Percentiles rank a stretch among this genome's conserved stretches.
These are phyloP conservation scores for Pseudopipra pipra DNA, from an alignment of 2,113 vertebrate species.

Conservation along the genomic window DNA sequence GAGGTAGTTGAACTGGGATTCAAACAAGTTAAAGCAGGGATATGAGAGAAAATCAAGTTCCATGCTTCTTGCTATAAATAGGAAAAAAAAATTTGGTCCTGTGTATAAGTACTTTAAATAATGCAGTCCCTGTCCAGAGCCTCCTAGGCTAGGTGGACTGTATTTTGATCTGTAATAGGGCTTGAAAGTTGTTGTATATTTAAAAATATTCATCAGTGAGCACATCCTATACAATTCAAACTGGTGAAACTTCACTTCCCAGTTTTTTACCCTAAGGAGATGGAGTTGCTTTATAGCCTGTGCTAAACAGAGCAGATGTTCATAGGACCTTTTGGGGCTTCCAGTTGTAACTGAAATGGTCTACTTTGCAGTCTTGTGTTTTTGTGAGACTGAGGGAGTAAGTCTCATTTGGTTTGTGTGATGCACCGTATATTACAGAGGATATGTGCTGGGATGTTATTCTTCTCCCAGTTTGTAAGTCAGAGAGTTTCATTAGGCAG, in stretches of 20 bases:
- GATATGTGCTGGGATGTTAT: not conserved
- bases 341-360: not conserved
- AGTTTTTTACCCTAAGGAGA: not conserved
- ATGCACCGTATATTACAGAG: not conserved
- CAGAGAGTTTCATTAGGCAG: not conserved
- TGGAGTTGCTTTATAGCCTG: not conserved
- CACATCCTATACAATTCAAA: not conserved
- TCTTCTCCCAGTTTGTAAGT: not conserved
- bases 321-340: not conserved
- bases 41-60: not conserved
- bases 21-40: not conserved
- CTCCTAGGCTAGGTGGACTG: not conserved
- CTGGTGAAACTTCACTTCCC: not conserved
- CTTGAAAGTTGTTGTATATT: not conserved
- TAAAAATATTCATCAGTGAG: not conserved
- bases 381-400: not conserved
- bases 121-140: not conserved
- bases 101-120: not conserved
- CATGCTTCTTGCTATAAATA: not conserved
- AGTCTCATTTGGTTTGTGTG: not conserved
- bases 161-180: not conserved
- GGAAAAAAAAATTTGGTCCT: not conserved
- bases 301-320: conserved; percentile 22
- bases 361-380: not conserved
- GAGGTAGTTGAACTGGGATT: not conserved